Evolutionary conservation across 2,888 invertebrate genomes (phyloP).

Genomic region (Tuberolachnus salignus): DNA sequence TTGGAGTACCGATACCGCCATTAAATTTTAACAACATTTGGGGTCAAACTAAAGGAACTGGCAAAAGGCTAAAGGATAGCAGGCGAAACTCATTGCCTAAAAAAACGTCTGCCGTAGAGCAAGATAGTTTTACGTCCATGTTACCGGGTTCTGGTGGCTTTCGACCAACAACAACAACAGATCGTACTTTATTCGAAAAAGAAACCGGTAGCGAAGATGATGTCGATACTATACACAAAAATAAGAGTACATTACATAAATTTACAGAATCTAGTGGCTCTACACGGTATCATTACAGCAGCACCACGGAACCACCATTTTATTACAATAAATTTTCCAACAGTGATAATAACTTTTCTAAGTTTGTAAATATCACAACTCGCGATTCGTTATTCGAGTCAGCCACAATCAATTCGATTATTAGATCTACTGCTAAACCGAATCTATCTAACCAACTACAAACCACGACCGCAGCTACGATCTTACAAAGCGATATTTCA

Average conservation of each 20-base stretch:
- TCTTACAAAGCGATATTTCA: not conserved
- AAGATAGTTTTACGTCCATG: conserved; percentile 76
- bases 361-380: conserved; percentile 33
- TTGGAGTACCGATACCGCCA: conserved; percentile 80
- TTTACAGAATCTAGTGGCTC: not conserved
- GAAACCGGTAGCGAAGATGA: not conserved
- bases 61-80: conserved; percentile 61
- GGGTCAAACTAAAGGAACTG: conserved; percentile 56
- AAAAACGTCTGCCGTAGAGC: conserved; percentile 63
- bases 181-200: conserved; percentile 2
- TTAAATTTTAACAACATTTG: conserved; percentile 64
- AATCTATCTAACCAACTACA: conserved; percentile 12
- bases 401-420: conserved; percentile 42
- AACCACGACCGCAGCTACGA: not conserved
- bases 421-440: conserved; percentile 31
- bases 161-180: conserved; percentile 67
- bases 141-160: conserved; percentile 76
- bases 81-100: conserved; percentile 49
- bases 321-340: conserved; percentile 1
- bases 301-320: conserved; percentile 33
- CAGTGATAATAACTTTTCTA: conserved; percentile 21
- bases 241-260: conserved; percentile 20
- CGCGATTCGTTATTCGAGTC: conserved; percentile 48
- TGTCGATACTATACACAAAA: conserved; percentile 2
- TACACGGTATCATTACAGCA: conserved; percentile 4